Base-by-base conservation (phyloP, 2,113 vertebrate genomes). In the Corythornis cristatus region DNA sequence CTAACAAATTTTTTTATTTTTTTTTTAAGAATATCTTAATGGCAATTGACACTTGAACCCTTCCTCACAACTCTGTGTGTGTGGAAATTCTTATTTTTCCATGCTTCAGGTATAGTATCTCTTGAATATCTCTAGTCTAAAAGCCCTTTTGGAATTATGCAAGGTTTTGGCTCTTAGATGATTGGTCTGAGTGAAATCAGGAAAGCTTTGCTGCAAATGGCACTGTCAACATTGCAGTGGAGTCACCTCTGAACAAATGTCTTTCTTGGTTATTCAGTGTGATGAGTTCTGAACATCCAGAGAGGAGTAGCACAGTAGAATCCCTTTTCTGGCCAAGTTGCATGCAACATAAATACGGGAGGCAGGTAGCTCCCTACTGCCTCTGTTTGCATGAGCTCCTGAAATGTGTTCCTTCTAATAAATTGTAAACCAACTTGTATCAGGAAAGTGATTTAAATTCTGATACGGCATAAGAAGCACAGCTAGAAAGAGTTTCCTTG, bases 41-140 rank as follows among this genome's bases (percentile, higher is more conserved):
- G 46, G 21, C 7, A 43, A 3, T 37, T 86, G 71, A 40, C 2
- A 16, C 66, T 50, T 74, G 76, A 92, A 50, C 28, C 8, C 6
- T 35, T 4, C 10, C 4, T 3, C 37, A 10, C 12, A 54, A 5
- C 23, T 25, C 4, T 2, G 16, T 8, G 13, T 37, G 3, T 20
- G 8, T 8, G 4, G 3, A 43, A 88, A 74, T 45, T 42, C 29
- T 25, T 57, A 0, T 46, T 22, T 75, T 89, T 84, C 11, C 28
- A 61, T 86, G 31, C n/a, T 93, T 48, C 7, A 64, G 33, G 11
- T 71, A 5, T 29, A 56, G 62, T 31, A 83, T 15, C 14, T 21
- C 12, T 40, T 48, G 22, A 66, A 65, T 82, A 28, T 45, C 53
- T 65, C 45, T 31, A 28, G 14, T 9, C 19, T 22, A 71, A 29